Percentiles rank a stretch among this genome's conserved stretches.
These are phyloP conservation scores for Chaenogobius annularis DNA, from an alignment of 2,113 vertebrate species.

Conservation along the genomic window DNA sequence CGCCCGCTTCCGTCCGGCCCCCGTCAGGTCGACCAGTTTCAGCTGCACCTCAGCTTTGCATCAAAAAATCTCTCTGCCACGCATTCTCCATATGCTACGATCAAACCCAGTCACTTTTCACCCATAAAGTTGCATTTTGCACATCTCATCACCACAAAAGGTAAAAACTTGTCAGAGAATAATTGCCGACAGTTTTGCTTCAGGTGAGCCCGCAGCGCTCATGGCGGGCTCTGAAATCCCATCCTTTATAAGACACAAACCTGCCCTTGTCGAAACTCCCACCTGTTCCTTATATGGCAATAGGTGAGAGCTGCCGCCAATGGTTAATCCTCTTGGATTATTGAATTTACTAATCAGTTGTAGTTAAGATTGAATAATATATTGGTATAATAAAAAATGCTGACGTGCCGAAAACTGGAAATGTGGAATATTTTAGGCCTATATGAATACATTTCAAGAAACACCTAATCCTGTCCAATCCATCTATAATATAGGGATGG, in stretches of 20 bases:
- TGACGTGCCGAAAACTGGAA: too few relatives aligned
- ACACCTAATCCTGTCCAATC: too few relatives aligned
- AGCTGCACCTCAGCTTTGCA: constrained; percentile 38
- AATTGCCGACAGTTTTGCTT: background rate
- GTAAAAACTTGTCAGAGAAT: background rate
- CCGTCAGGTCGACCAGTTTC: constrained; percentile 63
- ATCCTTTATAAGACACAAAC: constrained; percentile 69
- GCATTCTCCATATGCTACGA: background rate
- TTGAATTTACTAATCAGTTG: background rate
- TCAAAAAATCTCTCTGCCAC: constrained; percentile 14
- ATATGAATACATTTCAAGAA: too few relatives aligned
- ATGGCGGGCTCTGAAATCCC: constrained; percentile 18
- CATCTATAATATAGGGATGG: background rate
- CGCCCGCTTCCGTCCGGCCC: too few relatives aligned
- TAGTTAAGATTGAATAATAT: background rate
- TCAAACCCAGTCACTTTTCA: background rate
- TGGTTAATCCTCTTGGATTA: too few relatives aligned
- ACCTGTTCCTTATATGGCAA: constrained; percentile 69
- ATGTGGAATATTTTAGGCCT: too few relatives aligned
- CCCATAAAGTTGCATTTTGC: background rate
- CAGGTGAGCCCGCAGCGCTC: constrained; percentile 49
- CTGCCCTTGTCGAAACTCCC: constrained; percentile 36
- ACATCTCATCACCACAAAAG: background rate
- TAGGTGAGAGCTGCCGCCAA: too few relatives aligned
- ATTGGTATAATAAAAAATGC: background rate